phyloP scores from a whole-genome alignment of 1,140 invertebrate species.

The Aphaenogaster ashmeadi region DNA sequence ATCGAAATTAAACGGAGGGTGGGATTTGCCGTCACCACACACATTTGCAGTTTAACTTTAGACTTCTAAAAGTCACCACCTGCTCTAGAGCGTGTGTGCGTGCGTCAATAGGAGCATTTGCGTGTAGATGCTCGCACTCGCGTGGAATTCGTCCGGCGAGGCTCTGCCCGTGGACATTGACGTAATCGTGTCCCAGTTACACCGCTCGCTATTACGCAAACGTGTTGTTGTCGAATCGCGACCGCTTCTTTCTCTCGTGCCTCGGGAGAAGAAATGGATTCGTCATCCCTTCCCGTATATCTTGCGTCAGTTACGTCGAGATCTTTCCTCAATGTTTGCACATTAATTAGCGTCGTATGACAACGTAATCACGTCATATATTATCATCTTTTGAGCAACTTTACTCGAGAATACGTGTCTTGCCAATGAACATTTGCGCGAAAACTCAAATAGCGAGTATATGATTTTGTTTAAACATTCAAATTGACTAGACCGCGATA shows the following conservation, averaged over 20 bases:
- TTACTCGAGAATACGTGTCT: not conserved
- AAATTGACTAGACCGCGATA: too few species aligned
- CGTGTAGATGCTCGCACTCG: not conserved
- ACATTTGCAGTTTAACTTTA: not conserved
- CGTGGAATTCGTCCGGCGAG: conserved; percentile 58
- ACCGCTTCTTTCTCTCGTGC: conserved; percentile 38
- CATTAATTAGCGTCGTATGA: not conserved
- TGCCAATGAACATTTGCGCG: not conserved
- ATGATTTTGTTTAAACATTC: not conserved
- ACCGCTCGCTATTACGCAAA: conserved; percentile 67
- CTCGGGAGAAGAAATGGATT: conserved; percentile 22
- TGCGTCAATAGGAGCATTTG: conserved; percentile 47
- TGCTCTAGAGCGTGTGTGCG: not conserved
- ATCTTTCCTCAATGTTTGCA: conserved; percentile 11
- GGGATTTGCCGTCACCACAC: not conserved
- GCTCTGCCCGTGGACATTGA: conserved; percentile 51
- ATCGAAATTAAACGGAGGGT: not conserved
- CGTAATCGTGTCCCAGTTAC: conserved; percentile 71
- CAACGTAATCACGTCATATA: not conserved
- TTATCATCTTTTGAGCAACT: not conserved
- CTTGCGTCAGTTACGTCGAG: not conserved
- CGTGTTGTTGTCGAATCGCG: conserved; percentile 39
- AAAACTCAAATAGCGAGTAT: not conserved
- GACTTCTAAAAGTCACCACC: not conserved
- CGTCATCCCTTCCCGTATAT: not conserved